Conservation (phyloP, 2,113 vertebrate species). For the Andinoacara biseriatus region DNA sequence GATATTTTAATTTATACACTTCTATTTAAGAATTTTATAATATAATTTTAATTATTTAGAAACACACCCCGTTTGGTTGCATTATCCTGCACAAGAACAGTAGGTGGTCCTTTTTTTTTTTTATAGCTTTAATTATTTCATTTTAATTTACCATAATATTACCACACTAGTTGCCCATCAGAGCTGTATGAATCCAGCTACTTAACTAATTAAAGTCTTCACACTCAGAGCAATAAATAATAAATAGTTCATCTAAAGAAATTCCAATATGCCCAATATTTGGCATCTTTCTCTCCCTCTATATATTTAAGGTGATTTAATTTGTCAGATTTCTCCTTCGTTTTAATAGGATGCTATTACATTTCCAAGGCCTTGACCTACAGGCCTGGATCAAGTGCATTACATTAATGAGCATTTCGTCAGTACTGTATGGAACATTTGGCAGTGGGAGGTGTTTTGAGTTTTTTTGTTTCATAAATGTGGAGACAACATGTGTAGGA, state of each 20-base stretch:
- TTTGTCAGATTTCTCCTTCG: constrained; percentile 57
- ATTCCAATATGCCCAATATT: constrained; percentile 37
- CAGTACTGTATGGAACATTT: constrained; percentile 62
- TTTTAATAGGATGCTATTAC: constrained; percentile 64
- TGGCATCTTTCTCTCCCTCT: constrained; percentile 26
- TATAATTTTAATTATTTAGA: neutral
- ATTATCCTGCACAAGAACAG: neutral
- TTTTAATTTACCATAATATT: neutral
- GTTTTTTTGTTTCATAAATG: constrained; percentile 5
- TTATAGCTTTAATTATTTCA: neutral
- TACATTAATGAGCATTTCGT: constrained; percentile 75
- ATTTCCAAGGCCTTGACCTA: constrained; percentile 68
- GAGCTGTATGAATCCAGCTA: neutral
- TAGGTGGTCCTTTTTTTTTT: neutral
- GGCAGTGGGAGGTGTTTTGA: constrained; percentile 36
- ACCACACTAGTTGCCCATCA: neutral
- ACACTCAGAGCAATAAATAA: constrained; percentile 21
- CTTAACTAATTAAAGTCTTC: constrained; percentile 53
- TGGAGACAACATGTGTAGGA: neutral
- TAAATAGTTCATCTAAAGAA: constrained; percentile 16
- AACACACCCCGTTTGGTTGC: neutral
- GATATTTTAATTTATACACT: neutral
- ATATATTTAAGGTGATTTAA: constrained; percentile 58
- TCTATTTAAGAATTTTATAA: neutral
- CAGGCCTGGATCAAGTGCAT: constrained; percentile 71